Evolutionary conservation across 1,140 invertebrate species (phyloP).

Genomic region (Brachionus asplanchnoidis): DNA sequence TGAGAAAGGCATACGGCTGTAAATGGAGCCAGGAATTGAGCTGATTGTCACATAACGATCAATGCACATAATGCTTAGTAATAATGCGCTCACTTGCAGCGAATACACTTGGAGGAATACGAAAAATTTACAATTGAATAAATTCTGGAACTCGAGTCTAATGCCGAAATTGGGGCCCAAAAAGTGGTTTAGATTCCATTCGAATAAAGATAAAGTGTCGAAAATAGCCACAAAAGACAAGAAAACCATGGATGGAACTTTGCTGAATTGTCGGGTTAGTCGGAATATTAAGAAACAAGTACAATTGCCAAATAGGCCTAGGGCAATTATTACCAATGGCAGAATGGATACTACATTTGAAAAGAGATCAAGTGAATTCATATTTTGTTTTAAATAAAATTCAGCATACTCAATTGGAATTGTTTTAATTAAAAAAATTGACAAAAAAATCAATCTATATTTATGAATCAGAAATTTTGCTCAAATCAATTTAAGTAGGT

Average conservation of each 20-base stretch:
- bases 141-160: neutral
- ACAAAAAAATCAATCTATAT: no score
- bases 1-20: neutral
- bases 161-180: neutral
- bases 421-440: no score
- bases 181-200: conserved; percentile 16
- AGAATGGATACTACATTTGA: neutral
- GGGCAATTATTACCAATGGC: neutral
- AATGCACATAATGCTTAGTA: conserved; percentile 9
- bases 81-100: neutral
- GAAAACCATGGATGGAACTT: neutral
- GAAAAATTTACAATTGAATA: neutral
- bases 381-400: no score
- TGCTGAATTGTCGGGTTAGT: neutral
- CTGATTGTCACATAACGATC: neutral
- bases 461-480: no score
- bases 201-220: conserved; percentile 1
- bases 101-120: neutral
- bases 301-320: conserved; percentile 7
- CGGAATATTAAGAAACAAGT: neutral
- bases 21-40: neutral
- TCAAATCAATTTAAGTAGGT: no score
- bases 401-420: no score
- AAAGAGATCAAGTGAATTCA: no score
- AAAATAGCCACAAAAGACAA: neutral